These are phyloP conservation scores for Epinephelus awoara DNA, from an alignment of 2,797 vertebrate genomes.

Conservation along the genomic window DNA sequence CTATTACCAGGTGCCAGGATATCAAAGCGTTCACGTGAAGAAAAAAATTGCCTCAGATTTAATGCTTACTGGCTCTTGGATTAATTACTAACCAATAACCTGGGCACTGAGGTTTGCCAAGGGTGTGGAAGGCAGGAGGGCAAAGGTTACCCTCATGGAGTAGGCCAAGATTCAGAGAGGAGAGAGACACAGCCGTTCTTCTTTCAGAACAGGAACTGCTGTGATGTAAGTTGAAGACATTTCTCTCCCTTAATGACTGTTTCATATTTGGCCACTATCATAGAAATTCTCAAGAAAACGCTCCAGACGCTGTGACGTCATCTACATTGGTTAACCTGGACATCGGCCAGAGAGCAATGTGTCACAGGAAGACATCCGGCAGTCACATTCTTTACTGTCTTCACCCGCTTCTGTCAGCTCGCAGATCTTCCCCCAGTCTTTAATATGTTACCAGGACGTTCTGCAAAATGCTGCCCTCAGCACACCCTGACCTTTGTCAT, in stretches of 20 bases:
- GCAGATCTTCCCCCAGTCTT: conserved; percentile 56
- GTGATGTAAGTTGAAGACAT: conserved; percentile 6
- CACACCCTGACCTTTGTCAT: conserved; percentile 84
- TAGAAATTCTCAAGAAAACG: conserved; percentile 19
- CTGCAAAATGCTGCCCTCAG: conserved; percentile 78
- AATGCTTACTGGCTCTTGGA: conserved; percentile 65
- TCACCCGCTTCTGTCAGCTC: conserved; percentile 29
- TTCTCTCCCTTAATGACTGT: conserved; percentile 9
- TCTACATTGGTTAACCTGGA: conserved; percentile 39
- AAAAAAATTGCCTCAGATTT: conserved; percentile 52
- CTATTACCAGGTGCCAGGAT: conserved; percentile 40
- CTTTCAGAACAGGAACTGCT: conserved; percentile 18
- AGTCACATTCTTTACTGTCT: conserved; percentile 48
- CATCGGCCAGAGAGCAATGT: conserved; percentile 31
- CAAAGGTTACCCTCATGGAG: conserved; percentile 69
- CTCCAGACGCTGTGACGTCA: conserved; percentile 33
- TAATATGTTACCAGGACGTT: conserved; percentile 83
- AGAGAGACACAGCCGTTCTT: conserved; percentile 20
- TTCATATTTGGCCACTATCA: conserved; percentile 30
- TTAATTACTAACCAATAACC: conserved; percentile 77
- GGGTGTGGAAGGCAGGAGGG: conserved; percentile 71
- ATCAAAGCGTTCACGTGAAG: conserved; percentile 29
- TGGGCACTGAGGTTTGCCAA: conserved; percentile 68
- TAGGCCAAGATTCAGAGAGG: conserved; percentile 43
- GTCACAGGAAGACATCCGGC: conserved; percentile 51